phyloP scores from a whole-genome alignment of 2,113 vertebrate genomes.

The Athene noctua region DNA sequence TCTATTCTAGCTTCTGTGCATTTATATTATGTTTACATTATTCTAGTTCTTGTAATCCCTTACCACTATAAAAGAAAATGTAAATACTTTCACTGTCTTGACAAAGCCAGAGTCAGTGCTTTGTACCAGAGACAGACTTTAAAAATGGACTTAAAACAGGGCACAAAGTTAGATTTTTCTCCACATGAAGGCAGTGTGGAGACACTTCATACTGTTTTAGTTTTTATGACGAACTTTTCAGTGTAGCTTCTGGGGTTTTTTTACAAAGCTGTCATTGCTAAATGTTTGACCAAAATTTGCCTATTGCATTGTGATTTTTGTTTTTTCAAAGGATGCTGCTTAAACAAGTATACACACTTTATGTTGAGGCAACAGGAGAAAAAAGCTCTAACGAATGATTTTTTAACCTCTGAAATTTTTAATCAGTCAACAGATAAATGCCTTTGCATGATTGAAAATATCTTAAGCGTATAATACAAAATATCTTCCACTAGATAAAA shows the following conservation, averaged over 20 bases:
- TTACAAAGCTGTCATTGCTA: neutral
- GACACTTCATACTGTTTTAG: neutral
- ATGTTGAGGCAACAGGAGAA: neutral
- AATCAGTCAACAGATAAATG: neutral
- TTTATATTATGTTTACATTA: neutral
- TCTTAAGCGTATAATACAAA: neutral
- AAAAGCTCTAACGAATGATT: neutral
- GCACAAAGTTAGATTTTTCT: slow-evolving; percentile 19
- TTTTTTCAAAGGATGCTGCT: neutral
- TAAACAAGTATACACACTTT: accelerated
- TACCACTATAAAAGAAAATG: neutral
- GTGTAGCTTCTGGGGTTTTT: neutral
- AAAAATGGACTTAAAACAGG: neutral
- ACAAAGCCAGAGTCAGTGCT: neutral
- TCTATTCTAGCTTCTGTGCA: neutral
- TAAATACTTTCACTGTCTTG: neutral
- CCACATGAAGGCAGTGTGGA: slow-evolving; percentile 48
- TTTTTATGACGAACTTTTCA: neutral
- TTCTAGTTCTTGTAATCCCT: neutral
- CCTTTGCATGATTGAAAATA: neutral
- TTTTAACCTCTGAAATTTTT: neutral
- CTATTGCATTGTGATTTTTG: neutral
- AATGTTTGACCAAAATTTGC: neutral
- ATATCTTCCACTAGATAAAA: neutral
- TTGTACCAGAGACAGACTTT: neutral